A percentile compares a stretch with the other conserved stretches of the same genome.
These are phyloP conservation scores for Cryptoprocta ferox DNA, from an alignment of 2,797 vertebrate species.

Conservation along the genomic window DNA sequence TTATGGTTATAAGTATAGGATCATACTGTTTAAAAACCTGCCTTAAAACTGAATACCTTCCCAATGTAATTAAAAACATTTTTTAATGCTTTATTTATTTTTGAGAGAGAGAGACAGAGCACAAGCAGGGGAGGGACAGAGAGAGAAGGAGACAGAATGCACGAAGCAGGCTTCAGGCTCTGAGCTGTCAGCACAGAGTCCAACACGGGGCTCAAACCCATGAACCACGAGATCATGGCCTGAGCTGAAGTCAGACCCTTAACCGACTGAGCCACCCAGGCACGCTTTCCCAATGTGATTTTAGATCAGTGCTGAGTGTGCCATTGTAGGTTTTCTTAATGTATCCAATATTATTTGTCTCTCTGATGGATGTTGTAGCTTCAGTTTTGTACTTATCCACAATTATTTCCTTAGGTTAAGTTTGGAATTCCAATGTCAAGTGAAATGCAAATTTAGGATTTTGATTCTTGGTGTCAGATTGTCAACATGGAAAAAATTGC, in stretches of 20 bases:
- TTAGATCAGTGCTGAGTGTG: not conserved
- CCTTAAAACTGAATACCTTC: slow-evolving; percentile 14
- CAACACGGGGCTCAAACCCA: no score
- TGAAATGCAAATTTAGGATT: not conserved
- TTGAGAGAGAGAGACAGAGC: no score
- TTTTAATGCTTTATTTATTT: no score
- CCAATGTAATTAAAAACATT: not conserved
- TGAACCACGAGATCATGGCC: no score
- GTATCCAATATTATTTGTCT: not conserved
- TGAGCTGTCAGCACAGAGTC: no score
- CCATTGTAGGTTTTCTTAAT: not conserved
- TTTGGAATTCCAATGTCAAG: slow-evolving; percentile 47
- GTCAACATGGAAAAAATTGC: not conserved
- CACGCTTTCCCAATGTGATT: not conserved
- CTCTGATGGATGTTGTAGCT: not conserved
- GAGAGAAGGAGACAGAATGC: no score
- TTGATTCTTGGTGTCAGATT: not conserved
- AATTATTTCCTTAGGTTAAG: slow-evolving; percentile 17
- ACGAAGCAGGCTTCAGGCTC: no score
- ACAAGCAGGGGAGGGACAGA: no score
- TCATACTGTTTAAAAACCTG: not conserved
- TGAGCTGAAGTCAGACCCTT: no score
- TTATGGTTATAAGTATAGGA: not conserved
- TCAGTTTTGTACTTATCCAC: not conserved
- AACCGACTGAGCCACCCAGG: no score